Percentiles rank a stretch among this genome's conserved stretches.
Evolutionary conservation across 2,113 vertebrate species (phyloP).

Genomic region (Dipodomys merriami): DNA sequence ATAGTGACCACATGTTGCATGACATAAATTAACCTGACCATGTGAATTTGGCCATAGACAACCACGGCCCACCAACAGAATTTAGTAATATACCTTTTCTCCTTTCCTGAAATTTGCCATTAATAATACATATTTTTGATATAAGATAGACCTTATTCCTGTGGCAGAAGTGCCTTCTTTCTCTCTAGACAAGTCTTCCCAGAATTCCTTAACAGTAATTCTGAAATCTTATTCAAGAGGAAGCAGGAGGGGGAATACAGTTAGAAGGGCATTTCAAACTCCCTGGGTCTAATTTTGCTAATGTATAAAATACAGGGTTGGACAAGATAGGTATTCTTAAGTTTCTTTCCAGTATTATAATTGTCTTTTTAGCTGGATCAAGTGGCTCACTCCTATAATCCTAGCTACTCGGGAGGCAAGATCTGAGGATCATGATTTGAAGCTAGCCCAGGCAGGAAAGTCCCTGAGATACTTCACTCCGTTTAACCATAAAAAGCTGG

Average conservation of each 20-base stretch:
- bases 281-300: neutral
- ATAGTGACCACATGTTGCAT: neutral
- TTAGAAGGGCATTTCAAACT: neutral
- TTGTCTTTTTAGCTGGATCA: neutral
- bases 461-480: no score
- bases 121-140: neutral
- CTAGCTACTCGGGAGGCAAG: no score
- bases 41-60: neutral
- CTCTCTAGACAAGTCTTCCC: neutral
- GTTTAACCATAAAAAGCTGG: no score
- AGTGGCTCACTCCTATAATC: no score
- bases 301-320: constrained; percentile 16
- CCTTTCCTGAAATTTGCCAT: neutral
- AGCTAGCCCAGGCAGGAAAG: no score
- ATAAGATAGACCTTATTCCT: neutral
- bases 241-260: neutral
- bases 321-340: constrained; percentile 38
- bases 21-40: neutral
- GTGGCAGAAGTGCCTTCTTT: neutral
- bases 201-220: neutral
- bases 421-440: no score
- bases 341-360: constrained; percentile 35
- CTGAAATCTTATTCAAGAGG: neutral
- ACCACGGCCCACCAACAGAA: neutral
- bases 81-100: neutral